These are phyloP conservation scores for Crotalus horridus DNA, from an alignment of 2,113 vertebrate genomes.

Conservation along the genomic window DNA sequence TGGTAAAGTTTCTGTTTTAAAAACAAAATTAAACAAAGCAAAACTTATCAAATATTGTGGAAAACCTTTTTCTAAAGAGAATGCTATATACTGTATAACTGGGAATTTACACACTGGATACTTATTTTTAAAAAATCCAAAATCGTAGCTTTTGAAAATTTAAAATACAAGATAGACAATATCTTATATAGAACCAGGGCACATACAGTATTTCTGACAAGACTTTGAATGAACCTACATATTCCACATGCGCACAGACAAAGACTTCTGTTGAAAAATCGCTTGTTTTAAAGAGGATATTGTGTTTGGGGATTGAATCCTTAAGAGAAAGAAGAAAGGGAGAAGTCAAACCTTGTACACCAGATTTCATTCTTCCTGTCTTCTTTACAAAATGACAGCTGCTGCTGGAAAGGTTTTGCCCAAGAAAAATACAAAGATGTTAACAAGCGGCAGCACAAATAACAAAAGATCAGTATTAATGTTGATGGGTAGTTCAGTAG, in stretches of 20 bases:
- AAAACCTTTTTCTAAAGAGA: neutral
- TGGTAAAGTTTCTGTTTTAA: neutral
- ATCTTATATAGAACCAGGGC: neutral
- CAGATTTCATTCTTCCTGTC: neutral
- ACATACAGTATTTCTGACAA: neutral
- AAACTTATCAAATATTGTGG: no score
- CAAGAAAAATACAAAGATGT: neutral
- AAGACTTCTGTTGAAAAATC: neutral
- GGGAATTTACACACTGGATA: neutral
- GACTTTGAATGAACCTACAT: neutral
- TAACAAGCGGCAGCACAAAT: neutral
- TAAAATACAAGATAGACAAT: neutral
- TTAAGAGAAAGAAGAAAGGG: slow-evolving; percentile 1
- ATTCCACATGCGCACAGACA: neutral
- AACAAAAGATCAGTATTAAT: slow-evolving; percentile 23
- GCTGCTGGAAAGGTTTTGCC: neutral
- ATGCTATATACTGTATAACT: neutral
- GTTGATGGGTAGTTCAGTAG: neutral
- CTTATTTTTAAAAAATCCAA: neutral
- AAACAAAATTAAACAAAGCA: neutral
- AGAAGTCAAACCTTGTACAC: neutral
- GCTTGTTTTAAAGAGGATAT: neutral
- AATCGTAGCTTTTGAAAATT: neutral
- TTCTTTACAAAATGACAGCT: neutral
- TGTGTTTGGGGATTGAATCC: neutral